A percentile compares a stretch with the other conserved stretches of the same genome.
phyloP scores from a whole-genome alignment of 2,113 vertebrate species.

The Odontophorus gujanensis region DNA sequence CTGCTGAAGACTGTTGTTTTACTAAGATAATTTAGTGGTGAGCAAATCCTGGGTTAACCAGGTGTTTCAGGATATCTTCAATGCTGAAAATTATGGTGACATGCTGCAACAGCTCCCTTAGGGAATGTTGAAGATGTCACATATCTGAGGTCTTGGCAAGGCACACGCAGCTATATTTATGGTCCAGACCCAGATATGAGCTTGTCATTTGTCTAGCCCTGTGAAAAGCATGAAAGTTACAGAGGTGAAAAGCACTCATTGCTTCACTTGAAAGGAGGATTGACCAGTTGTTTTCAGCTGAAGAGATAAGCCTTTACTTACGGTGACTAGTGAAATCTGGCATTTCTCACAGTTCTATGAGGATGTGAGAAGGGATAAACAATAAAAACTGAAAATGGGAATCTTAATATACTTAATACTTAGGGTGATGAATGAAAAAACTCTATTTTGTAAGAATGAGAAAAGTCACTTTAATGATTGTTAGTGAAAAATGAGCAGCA shows the following conservation, averaged over 20 bases:
- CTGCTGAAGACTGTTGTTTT: neutral
- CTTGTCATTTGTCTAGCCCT: neutral
- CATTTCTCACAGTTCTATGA: neutral
- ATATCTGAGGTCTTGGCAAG: accelerated
- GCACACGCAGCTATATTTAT: neutral
- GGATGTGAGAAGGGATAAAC: neutral
- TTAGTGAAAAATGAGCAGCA: neutral
- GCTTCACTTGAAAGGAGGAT: neutral
- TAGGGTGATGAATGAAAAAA: neutral
- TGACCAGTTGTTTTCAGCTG: neutral
- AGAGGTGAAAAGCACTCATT: neutral
- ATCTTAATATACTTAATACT: neutral
- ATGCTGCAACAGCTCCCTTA: neutral
- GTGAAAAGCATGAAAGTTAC: neutral
- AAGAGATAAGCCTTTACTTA: neutral
- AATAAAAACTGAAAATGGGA: neutral
- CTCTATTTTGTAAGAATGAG: neutral
- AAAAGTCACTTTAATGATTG: neutral
- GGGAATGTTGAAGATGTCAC: accelerated
- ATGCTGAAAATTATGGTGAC: neutral
- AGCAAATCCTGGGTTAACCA: neutral
- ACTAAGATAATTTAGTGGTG: neutral
- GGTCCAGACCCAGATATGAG: neutral
- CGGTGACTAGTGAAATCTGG: neutral
- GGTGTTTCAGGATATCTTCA: neutral